Conservation (phyloP, 2,888 invertebrate species). For the Galerucella nymphaeae region DNA sequence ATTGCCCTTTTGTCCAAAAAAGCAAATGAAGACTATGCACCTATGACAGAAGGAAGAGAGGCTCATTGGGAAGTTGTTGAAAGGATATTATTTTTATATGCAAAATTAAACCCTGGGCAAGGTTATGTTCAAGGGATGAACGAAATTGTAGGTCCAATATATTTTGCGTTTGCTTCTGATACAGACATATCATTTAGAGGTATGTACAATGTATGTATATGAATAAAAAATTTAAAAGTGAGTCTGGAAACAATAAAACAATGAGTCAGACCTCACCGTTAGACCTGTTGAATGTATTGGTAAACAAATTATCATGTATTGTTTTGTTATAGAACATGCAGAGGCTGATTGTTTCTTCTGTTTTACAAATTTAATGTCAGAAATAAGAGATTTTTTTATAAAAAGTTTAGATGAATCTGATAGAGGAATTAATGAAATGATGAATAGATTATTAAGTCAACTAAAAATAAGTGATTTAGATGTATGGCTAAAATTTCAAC, state of each 20-base stretch:
- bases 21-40: slow-evolving; percentile 83
- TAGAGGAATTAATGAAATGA: slow-evolving; percentile 91
- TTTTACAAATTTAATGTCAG: slow-evolving; percentile 97
- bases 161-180: slow-evolving; percentile 96
- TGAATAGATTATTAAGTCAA: slow-evolving; percentile 82
- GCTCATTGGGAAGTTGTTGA: slow-evolving; percentile 99
- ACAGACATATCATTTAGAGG: slow-evolving; percentile 82
- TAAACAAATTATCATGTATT: background rate
- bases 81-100: slow-evolving; percentile 95
- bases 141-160: slow-evolving; percentile 98
- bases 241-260: too few species aligned
- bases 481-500: slow-evolving; percentile 81
- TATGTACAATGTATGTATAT: slow-evolving; percentile 58
- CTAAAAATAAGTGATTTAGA: slow-evolving; percentile 81
- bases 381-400: slow-evolving; percentile 97
- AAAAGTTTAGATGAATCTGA: slow-evolving; percentile 94
- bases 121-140: slow-evolving; percentile 99
- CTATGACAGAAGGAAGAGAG: slow-evolving; percentile 89
- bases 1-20: slow-evolving; percentile 80
- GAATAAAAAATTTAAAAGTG: too few species aligned
- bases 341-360: slow-evolving; percentile 99
- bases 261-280: too few species aligned
- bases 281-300: too few species aligned
- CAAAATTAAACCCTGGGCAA: slow-evolving; percentile 97
- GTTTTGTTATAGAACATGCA: slow-evolving; percentile 77